These are phyloP conservation scores for Chloroclystis v-ata DNA, from an alignment of 2,888 invertebrate genomes.

Conservation along the genomic window DNA sequence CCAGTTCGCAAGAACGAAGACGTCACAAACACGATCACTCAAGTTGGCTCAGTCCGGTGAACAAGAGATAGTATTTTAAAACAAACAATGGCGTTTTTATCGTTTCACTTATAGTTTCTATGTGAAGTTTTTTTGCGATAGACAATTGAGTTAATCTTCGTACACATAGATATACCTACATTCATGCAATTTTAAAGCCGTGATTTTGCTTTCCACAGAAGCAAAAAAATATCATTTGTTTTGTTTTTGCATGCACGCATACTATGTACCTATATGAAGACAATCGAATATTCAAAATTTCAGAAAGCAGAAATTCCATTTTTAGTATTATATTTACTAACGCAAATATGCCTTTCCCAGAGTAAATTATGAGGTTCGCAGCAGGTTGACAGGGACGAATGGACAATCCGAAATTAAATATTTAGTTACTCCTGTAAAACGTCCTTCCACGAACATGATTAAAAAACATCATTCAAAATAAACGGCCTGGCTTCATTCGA, in stretches of 20 bases:
- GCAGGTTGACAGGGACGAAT: constrained; percentile 8
- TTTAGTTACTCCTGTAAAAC: constrained; percentile 19
- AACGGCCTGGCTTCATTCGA: constrained; percentile 35
- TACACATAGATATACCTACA: too few relatives aligned
- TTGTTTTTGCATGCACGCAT: too few relatives aligned
- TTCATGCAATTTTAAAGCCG: too few relatives aligned
- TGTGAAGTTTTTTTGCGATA: constrained; percentile 2
- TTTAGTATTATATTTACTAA: background rate
- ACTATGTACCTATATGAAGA: too few relatives aligned
- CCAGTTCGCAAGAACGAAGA: constrained; percentile 42
- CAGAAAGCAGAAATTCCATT: background rate
- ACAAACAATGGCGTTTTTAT: constrained; percentile 34
- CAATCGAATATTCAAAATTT: too few relatives aligned
- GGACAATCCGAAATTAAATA: constrained; percentile 21
- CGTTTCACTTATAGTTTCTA: constrained; percentile 19
- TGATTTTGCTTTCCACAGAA: too few relatives aligned
- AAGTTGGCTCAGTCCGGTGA: constrained; percentile 52
- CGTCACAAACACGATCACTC: constrained; percentile 51
- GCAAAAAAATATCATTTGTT: too few relatives aligned
- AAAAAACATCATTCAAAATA: constrained; percentile 31
- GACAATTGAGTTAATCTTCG: background rate
- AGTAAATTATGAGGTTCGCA: constrained; percentile 9
- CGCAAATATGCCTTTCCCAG: constrained; percentile 2
- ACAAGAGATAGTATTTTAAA: constrained; percentile 18
- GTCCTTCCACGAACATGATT: constrained; percentile 27